A percentile compares a stretch with the other conserved stretches of the same genome.
phyloP scores from a whole-genome alignment of 2,113 vertebrate species.

The Melanotaenia duboulayi region DNA sequence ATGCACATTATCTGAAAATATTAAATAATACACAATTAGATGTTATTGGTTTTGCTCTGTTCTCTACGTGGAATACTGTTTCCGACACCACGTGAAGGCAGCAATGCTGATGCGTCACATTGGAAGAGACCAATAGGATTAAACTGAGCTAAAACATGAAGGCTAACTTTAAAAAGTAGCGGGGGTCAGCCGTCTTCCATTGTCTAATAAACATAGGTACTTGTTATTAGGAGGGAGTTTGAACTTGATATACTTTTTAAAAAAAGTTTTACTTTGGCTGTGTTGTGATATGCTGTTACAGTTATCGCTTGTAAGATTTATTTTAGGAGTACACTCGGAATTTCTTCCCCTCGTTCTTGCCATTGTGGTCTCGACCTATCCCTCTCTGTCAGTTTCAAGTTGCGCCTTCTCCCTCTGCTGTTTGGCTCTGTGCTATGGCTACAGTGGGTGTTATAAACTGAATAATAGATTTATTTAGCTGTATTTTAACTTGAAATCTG shows the following conservation, averaged over 20 bases:
- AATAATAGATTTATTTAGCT: not conserved
- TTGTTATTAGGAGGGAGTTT: accelerated
- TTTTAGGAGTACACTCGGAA: not conserved
- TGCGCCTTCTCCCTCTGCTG: conserved; percentile 66
- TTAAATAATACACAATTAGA: too few relatives aligned
- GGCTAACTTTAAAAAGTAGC: conserved; percentile 10
- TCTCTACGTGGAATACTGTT: not conserved
- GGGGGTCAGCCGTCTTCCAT: not conserved
- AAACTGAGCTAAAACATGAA: conserved; percentile 66
- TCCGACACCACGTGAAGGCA: conserved; percentile 51
- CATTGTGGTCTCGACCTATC: conserved; percentile 54
- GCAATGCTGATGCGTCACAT: conserved; percentile 69
- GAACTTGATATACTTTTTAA: accelerated
- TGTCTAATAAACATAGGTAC: not conserved
- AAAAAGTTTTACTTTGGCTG: not conserved
- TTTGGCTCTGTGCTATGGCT: conserved; percentile 21
- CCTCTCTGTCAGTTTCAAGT: conserved; percentile 80
- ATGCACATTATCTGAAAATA: not conserved
- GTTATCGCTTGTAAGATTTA: too few relatives aligned
- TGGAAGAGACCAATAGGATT: conserved; percentile 81
- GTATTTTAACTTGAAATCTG: conserved; percentile 9
- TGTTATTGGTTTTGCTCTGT: not conserved
- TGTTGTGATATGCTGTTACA: accelerated
- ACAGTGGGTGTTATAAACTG: not conserved
- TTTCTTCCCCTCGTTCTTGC: conserved; percentile 34